A percentile compares a stretch with the other conserved stretches of the same genome.
These are phyloP conservation scores for Diabrotica undecimpunctata DNA, from an alignment of 1,140 invertebrate genomes.

Conservation along the genomic window DNA sequence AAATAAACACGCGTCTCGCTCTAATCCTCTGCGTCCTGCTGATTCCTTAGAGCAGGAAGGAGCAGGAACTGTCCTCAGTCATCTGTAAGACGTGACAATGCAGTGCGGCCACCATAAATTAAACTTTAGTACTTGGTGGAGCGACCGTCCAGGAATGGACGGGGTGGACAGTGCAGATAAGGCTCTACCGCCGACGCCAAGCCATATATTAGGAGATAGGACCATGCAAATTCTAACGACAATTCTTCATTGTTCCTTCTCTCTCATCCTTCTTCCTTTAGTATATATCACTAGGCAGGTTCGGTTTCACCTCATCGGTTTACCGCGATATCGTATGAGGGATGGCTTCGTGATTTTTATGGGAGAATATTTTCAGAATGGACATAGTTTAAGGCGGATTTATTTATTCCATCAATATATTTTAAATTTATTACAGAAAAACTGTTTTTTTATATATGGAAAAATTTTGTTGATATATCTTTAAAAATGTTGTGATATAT, in stretches of 20 bases:
- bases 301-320: not conserved
- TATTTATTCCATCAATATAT: too few relatives aligned
- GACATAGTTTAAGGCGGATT: too few relatives aligned
- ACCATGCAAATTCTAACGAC: slow-evolving; percentile 32
- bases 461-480: too few relatives aligned
- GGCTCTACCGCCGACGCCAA: slow-evolving; percentile 17
- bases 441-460: too few relatives aligned
- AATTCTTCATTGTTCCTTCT: slow-evolving; percentile 13
- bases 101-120: slow-evolving; percentile 43
- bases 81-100: slow-evolving; percentile 46
- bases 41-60: slow-evolving; percentile 1
- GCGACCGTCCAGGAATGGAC: slow-evolving; percentile 28
- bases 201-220: slow-evolving; percentile 39
- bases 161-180: slow-evolving; percentile 45
- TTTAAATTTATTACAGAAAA: too few relatives aligned
- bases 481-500: too few relatives aligned
- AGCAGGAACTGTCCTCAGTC: slow-evolving; percentile 29
- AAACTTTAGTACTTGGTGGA: slow-evolving; percentile 46
- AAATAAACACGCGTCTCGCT: too few relatives aligned
- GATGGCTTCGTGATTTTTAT: too few relatives aligned
- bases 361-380: too few relatives aligned
- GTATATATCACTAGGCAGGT: not conserved
- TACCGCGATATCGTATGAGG: too few relatives aligned
- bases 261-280: not conserved
- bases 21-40: too few relatives aligned